A percentile compares a stretch with the other conserved stretches of the same genome.
phyloP scores from a whole-genome alignment of 2,797 vertebrate species.

The Tragelaphus eurycerus region DNA sequence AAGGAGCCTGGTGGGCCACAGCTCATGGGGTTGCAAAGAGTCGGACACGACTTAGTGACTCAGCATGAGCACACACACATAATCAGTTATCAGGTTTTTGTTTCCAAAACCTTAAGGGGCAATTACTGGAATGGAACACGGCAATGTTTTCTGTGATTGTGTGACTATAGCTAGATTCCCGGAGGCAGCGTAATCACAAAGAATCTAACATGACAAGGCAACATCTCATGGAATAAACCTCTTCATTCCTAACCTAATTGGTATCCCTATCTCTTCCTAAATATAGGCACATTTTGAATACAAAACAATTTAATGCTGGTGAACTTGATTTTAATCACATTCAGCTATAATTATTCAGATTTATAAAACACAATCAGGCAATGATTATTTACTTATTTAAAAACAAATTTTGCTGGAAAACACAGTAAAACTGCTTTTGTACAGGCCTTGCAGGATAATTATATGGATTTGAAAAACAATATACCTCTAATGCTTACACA shows the following conservation, averaged over 20 bases:
- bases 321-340: slow-evolving; percentile 55
- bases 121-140: not conserved
- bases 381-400: slow-evolving; percentile 51
- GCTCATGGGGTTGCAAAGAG: not conserved
- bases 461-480: slow-evolving; percentile 19
- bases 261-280: not conserved
- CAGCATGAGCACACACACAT: not conserved
- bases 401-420: slow-evolving; percentile 7
- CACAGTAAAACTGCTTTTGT: slow-evolving; percentile 41
- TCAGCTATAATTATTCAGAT: slow-evolving; percentile 57
- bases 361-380: slow-evolving; percentile 46
- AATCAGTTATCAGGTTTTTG: not conserved
- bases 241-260: not conserved
- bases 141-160: slow-evolving; percentile 3
- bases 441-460: slow-evolving; percentile 20
- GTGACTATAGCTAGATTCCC: slow-evolving; percentile 29
- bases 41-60: not conserved
- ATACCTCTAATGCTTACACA: not conserved
- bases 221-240: not conserved
- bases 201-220: slow-evolving; percentile 25
- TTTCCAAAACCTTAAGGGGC: slow-evolving; percentile 3
- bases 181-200: not conserved
- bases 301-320: slow-evolving; percentile 32
- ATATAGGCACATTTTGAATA: slow-evolving; percentile 19
- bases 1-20: not conserved